Evolutionary conservation across 2,888 invertebrate genomes (phyloP), one percentile per base, ranked within the genome.

Genomic region (Campoletis raptor): DNA sequence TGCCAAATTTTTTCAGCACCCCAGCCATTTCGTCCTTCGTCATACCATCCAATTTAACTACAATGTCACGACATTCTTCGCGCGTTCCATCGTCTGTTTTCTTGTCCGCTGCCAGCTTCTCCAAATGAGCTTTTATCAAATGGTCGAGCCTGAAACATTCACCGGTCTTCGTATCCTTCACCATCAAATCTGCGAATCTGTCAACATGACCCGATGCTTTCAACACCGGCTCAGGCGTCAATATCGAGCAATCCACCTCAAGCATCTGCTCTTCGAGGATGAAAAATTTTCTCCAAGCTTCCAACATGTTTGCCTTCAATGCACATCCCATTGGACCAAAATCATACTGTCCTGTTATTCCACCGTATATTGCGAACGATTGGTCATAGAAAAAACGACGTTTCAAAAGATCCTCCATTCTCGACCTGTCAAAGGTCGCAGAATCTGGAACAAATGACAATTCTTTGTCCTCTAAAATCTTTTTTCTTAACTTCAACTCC

Each of bases 291-390:
- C 99, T 96, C 99, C 99, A 99, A 8, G 97, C 95, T 91, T 97
- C 97, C 48, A 99, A 95, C 93, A 99, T 96, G 94, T 99, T 99
- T 30, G 98, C 97, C 94, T 99, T 99, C 85, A 99, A 96, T 0
- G 99, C 99, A 95, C 99, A 99, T 3, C 99, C 99, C 99, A 99
- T 99, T 0, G 99, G 99, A 0, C 99, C 99, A 94, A 99, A 99
- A 95, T 99, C 99, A 95, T 98, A 99, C 93, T 99, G 98, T 0
- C 99, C 97, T 45, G 97, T 97, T 48, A 97, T 96, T 54, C 99
- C 99, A 90, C 99, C 99, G 95, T 99, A 99, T 91, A 99, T 99
- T 0, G 99, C 98, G 95, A 99, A 99, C 0, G 99, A 99, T 94
- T 99, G 99, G 94, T 99, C 99, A 95, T 97, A 99, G 95, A 99